These are phyloP conservation scores for Drosophila flavopinicola DNA, from an alignment of 2,888 invertebrate genomes.

Conservation along the genomic window DNA sequence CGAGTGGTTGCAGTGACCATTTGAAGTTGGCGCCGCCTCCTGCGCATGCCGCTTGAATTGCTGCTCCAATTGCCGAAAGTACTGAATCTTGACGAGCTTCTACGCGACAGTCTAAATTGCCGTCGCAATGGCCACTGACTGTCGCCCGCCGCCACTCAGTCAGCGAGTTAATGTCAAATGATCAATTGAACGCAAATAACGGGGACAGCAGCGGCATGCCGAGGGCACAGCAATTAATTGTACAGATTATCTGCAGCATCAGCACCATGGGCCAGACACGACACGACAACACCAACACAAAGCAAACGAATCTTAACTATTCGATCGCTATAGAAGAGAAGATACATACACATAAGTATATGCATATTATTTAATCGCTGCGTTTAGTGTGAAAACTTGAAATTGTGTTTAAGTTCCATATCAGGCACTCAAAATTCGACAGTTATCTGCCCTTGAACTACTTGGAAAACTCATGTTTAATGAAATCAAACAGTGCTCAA, in stretches of 20 bases:
- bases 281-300: no score
- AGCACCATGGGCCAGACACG: slow-evolving; percentile 13
- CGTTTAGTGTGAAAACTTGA: background rate
- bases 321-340: slow-evolving; percentile 2
- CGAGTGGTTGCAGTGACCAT: slow-evolving; percentile 13
- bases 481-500: background rate
- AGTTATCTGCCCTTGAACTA: slow-evolving; percentile 25
- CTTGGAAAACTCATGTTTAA: slow-evolving; percentile 6
- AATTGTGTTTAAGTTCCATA: background rate
- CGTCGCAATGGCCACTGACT: slow-evolving; percentile 65
- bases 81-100: slow-evolving; percentile 77
- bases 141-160: slow-evolving; percentile 44
- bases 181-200: slow-evolving; percentile 66
- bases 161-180: slow-evolving; percentile 73
- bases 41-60: slow-evolving; percentile 58
- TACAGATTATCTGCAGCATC: slow-evolving; percentile 34
- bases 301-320: slow-evolving; percentile 19
- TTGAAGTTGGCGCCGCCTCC: slow-evolving; percentile 36
- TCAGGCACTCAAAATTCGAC: slow-evolving; percentile 7
- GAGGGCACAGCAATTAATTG: slow-evolving; percentile 46
- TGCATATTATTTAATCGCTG: slow-evolving; percentile 6
- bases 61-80: slow-evolving; percentile 76
- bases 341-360: no score
- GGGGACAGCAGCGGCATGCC: slow-evolving; percentile 48
- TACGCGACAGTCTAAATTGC: slow-evolving; percentile 45